A percentile compares a stretch with the other conserved stretches of the same genome.
Conservation (phyloP, 2,797 vertebrate species). For the Benthosema pterotum region DNA sequence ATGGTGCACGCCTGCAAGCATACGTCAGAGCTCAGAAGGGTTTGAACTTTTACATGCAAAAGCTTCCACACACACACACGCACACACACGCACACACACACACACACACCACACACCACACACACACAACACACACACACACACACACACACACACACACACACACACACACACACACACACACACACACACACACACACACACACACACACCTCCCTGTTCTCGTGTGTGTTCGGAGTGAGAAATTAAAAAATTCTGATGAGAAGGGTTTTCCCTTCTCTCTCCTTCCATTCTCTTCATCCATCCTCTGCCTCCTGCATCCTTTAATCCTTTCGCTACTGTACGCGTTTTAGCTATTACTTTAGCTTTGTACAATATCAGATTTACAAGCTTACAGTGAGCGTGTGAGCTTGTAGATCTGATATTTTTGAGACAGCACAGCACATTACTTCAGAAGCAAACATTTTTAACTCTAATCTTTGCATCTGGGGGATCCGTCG, state of each 20-base stretch:
- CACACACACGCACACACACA: slow-evolving; percentile 58
- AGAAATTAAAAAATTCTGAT: slow-evolving; percentile 88
- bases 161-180: slow-evolving; percentile 31
- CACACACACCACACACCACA: slow-evolving; percentile 36
- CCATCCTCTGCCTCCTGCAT: slow-evolving; percentile 68
- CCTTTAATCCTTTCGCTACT: no score
- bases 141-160: slow-evolving; percentile 32
- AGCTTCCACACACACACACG: neutral
- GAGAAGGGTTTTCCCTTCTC: slow-evolving; percentile 79
- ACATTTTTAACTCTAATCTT: no score
- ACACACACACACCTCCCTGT: slow-evolving; percentile 53
- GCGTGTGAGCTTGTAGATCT: no score
- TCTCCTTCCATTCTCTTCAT: slow-evolving; percentile 66
- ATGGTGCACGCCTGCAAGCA: slow-evolving; percentile 38
- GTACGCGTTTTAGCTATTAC: no score
- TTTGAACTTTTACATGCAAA: slow-evolving; percentile 46
- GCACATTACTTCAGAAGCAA: no score
- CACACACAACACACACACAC: slow-evolving; percentile 15
- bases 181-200: slow-evolving; percentile 45
- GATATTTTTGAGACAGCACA: no score
- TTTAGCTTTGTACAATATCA: no score
- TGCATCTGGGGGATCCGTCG: no score
- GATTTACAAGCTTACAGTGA: no score
- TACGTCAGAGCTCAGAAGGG: slow-evolving; percentile 60
- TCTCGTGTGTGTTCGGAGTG: slow-evolving; percentile 84